Percentiles rank a stretch among this genome's conserved stretches.
Conservation (phyloP, 2,888 invertebrate genomes). For the Aspidiotus rigidus region DNA sequence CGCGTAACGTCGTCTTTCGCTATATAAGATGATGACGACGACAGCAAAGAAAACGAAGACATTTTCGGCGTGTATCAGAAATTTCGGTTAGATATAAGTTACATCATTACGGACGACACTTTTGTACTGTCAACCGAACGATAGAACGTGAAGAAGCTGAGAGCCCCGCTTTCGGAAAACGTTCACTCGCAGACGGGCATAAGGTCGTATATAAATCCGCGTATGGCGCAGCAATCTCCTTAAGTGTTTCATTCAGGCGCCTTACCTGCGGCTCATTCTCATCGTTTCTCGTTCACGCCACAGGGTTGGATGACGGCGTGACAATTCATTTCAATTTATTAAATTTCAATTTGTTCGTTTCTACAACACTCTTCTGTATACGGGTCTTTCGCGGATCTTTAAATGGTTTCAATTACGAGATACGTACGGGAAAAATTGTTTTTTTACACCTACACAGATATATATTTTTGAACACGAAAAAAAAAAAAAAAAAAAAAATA, state of each 20-base stretch:
- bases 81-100: slow-evolving; percentile 26
- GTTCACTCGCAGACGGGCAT: slow-evolving; percentile 12
- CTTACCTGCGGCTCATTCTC: slow-evolving; percentile 15
- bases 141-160: not conserved
- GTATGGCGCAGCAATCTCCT: slow-evolving; percentile 18
- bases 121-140: slow-evolving; percentile 21
- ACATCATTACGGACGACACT: slow-evolving; percentile 24
- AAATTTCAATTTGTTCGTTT: too few species aligned
- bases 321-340: not conserved
- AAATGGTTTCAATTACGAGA: not conserved
- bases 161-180: slow-evolving; percentile 24
- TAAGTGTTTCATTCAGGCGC: slow-evolving; percentile 20
- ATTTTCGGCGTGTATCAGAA: slow-evolving; percentile 29
- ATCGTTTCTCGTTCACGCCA: too few species aligned
- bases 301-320: too few species aligned
- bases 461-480: too few species aligned
- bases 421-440: not conserved
- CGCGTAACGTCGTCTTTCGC: slow-evolving; percentile 12
- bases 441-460: too few species aligned
- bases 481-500: too few species aligned
- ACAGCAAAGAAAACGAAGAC: not conserved
- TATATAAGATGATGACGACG: not conserved
- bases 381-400: not conserved
- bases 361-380: not conserved
- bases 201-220: not conserved